Evolutionary conservation across 2,113 vertebrate genomes (phyloP).

Genomic region (Amphiprion ocellaris): DNA sequence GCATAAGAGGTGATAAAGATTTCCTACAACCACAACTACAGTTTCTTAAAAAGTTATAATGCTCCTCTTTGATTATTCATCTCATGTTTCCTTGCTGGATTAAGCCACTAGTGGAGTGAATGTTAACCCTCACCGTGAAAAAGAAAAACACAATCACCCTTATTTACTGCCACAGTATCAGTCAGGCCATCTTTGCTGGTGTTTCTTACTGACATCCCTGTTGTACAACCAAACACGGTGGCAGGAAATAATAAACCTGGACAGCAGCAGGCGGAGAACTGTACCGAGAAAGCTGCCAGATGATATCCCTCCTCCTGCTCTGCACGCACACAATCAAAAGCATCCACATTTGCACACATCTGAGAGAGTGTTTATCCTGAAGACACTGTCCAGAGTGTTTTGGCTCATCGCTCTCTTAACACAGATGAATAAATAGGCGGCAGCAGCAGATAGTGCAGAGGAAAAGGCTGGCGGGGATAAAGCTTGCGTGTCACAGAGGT

Average conservation of each 20-base stretch:
- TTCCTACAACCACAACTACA: neutral
- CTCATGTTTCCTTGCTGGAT: neutral
- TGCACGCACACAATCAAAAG: constrained; percentile 7
- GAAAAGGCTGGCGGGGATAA: constrained; percentile 37
- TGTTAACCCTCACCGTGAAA: neutral
- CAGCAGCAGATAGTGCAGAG: constrained; percentile 13
- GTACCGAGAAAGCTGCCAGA: constrained; percentile 12
- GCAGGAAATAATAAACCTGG: constrained; percentile 16
- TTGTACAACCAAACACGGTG: constrained; percentile 5
- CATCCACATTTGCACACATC: neutral
- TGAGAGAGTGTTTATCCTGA: constrained; percentile 39
- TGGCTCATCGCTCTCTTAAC: constrained; percentile 30
- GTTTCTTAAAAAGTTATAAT: constrained; percentile 14
- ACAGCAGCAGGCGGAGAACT: constrained; percentile 35
- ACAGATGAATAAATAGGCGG: constrained; percentile 14
- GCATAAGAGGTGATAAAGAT: neutral
- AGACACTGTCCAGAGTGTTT: constrained; percentile 15
- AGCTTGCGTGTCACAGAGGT: constrained; percentile 18
- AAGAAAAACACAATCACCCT: neutral
- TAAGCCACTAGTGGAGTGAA: neutral
- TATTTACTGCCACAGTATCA: neutral
- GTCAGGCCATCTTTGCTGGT: neutral
- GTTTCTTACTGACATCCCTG: neutral
- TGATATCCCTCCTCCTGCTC: constrained; percentile 37
- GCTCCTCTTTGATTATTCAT: constrained; percentile 35